Evolutionary conservation across 2,888 invertebrate species (phyloP).

Genomic region (Laothoe populi): DNA sequence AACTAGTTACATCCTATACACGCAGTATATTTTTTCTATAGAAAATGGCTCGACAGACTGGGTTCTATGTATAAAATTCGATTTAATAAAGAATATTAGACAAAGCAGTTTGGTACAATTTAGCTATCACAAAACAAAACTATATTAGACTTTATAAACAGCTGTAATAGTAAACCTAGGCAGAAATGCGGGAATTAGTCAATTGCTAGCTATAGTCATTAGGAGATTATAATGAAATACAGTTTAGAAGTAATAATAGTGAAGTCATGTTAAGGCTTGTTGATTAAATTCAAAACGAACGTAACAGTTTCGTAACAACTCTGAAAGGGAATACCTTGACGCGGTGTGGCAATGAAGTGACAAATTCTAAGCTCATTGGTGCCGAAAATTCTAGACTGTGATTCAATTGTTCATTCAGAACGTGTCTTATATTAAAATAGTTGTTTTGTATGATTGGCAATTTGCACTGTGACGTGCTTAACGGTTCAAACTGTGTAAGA

Average conservation of each 20-base stretch:
- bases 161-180: conserved; percentile 78
- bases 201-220: conserved; percentile 83
- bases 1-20: conserved; percentile 70
- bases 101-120: conserved; percentile 74
- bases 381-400: conserved; percentile 85
- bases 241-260: conserved; percentile 51
- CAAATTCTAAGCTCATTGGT: conserved; percentile 84
- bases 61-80: conserved; percentile 63
- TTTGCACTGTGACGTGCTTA: conserved; percentile 47
- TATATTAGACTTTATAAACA: conserved; percentile 64
- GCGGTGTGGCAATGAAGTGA: conserved; percentile 66
- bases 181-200: conserved; percentile 76
- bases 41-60: conserved; percentile 65
- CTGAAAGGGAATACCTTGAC: conserved; percentile 57
- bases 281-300: conserved; percentile 59
- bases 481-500: conserved; percentile 24
- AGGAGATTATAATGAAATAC: conserved; percentile 59
- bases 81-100: conserved; percentile 50
- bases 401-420: conserved; percentile 83
- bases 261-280: conserved; percentile 71
- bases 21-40: conserved; percentile 81
- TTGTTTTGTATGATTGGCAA: conserved; percentile 82
- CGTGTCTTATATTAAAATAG: conserved; percentile 85
- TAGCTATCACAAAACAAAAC: conserved; percentile 71
- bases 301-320: conserved; percentile 40